Conservation (phyloP, 2,113 vertebrate genomes). For the Dasyurus viverrinus region DNA sequence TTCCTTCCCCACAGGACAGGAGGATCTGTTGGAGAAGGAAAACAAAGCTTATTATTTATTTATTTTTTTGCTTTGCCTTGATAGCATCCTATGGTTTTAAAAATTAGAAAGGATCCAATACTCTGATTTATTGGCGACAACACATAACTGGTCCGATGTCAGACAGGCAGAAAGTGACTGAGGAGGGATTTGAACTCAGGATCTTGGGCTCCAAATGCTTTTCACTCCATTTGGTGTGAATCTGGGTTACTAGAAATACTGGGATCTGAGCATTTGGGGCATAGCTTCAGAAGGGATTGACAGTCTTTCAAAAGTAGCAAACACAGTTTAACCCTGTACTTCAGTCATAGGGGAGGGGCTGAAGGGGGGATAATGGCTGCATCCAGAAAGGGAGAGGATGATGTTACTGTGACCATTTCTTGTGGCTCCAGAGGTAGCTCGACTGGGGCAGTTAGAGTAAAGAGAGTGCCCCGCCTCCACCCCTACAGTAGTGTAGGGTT, state of each 20-base stretch:
- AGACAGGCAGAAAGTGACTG: neutral
- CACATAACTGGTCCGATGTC: neutral
- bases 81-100: neutral
- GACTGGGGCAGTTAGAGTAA: too few species aligned
- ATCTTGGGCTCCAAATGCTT: neutral
- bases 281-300: neutral
- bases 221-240: neutral
- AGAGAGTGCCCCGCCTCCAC: too few species aligned
- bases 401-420: neutral
- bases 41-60: neutral
- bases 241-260: neutral
- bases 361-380: neutral
- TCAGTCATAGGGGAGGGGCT: too few species aligned
- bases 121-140: too few species aligned
- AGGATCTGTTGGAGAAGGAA: neutral
- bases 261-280: neutral
- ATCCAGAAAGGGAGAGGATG: neutral
- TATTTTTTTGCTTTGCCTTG: neutral
- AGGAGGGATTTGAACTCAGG: neutral
- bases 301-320: neutral
- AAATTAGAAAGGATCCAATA: neutral
- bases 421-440: neutral
- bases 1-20: neutral
- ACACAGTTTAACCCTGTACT: neutral
- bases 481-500: too few species aligned